Evolutionary conservation across 1,140 invertebrate species (phyloP).

Genomic region (Megalonaias nervosa): DNA sequence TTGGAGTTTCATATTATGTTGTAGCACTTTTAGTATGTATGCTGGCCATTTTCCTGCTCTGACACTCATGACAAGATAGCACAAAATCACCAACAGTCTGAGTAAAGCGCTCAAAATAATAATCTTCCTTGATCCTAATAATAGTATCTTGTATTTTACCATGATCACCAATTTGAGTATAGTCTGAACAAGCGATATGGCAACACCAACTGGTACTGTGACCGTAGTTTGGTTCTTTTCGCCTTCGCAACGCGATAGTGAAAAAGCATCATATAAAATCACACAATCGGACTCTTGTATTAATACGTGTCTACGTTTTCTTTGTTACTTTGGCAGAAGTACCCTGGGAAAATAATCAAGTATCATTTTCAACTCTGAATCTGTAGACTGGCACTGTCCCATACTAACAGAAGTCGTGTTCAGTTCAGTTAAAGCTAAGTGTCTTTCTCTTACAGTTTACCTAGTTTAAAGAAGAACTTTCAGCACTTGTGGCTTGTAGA

Average conservation of each 20-base stretch:
- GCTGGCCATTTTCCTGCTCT: no score
- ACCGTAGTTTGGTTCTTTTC: constrained; percentile 1
- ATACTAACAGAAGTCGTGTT: constrained; percentile 6
- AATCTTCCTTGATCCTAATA: not conserved
- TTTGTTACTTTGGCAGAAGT: not conserved
- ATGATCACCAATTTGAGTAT: not conserved
- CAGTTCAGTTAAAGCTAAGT: not conserved
- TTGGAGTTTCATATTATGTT: no score
- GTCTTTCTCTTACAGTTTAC: not conserved
- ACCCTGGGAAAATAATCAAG: not conserved
- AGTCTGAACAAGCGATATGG: not conserved
- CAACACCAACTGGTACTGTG: not conserved
- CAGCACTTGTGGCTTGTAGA: not conserved
- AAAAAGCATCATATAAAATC: constrained; percentile 13
- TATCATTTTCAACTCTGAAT: not conserved
- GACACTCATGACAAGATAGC: no score
- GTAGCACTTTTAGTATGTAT: no score
- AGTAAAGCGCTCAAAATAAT: no score
- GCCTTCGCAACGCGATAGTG: not conserved
- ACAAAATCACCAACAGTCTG: no score
- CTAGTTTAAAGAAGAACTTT: not conserved
- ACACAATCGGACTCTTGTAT: constrained; percentile 9
- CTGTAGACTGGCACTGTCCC: not conserved
- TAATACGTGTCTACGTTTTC: not conserved
- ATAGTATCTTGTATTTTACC: constrained; percentile 16